phyloP scores from a whole-genome alignment of 2,797 vertebrate species.

The Acanthurus lineatus region DNA sequence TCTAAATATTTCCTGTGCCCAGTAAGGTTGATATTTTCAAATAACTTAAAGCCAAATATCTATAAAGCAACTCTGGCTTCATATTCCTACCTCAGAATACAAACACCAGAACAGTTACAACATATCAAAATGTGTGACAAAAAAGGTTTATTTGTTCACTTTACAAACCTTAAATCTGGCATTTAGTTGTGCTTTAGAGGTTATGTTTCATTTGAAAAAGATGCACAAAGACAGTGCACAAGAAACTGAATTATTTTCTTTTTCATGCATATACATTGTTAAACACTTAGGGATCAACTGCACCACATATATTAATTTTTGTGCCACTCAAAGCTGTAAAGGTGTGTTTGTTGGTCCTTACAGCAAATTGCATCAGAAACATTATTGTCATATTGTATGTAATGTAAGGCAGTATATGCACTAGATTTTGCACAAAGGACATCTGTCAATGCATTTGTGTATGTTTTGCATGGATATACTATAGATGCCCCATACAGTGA shows the following conservation, averaged over 20 bases:
- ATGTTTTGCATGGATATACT: not conserved
- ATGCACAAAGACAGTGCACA: not conserved
- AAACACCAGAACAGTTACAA: conserved; percentile 13
- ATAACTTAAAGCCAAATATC: conserved; percentile 44
- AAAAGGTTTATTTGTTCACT: conserved; percentile 8
- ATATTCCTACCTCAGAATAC: conserved; percentile 70
- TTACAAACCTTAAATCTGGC: conserved; percentile 42
- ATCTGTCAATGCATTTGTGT: not conserved
- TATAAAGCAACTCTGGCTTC: conserved; percentile 46
- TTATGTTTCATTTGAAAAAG: conserved; percentile 15
- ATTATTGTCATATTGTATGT: not conserved
- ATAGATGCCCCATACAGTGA: not conserved
- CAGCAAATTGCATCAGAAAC: not conserved
- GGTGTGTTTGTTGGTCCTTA: not conserved
- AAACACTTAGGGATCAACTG: conserved; percentile 65
- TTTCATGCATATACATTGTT: conserved; percentile 24
- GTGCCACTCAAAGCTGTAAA: conserved; percentile 14
- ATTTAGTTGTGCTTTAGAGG: conserved; percentile 30
- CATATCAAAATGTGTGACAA: not conserved
- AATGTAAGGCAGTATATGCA: conserved; percentile 1
- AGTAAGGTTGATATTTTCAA: conserved; percentile 53
- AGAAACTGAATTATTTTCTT: conserved; percentile 4
- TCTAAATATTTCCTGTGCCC: conserved; percentile 30
- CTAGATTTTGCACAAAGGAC: conserved; percentile 3
- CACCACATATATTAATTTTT: not conserved